phyloP scores from a whole-genome alignment of 2,797 vertebrate genomes.

The Danio jaintianensis region DNA sequence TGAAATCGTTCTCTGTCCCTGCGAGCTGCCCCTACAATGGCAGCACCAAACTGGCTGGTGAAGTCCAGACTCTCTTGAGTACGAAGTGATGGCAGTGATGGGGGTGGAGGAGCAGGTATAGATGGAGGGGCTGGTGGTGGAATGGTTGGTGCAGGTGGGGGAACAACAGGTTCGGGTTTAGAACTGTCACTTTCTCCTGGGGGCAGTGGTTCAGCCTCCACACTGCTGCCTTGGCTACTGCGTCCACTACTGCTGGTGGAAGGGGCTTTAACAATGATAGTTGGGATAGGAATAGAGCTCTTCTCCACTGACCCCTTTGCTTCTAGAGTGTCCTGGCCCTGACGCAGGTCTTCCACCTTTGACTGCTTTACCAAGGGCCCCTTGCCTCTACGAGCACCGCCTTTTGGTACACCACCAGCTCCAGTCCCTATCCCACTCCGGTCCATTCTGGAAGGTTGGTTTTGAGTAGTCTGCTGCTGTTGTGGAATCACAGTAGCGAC shows the following conservation, averaged over 20 bases:
- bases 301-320: constrained; percentile 84
- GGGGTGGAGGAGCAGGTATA: constrained; percentile 72
- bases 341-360: constrained; percentile 86
- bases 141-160: constrained; percentile 74
- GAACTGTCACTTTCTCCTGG: constrained; percentile 76
- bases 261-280: constrained; percentile 93
- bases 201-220: constrained; percentile 83
- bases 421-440: constrained; percentile 71
- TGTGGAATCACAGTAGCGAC: constrained; percentile 79
- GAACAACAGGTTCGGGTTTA: constrained; percentile 71
- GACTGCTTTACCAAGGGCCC: constrained; percentile 92
- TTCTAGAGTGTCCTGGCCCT: constrained; percentile 76
- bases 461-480: constrained; percentile 79
- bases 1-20: constrained; percentile 84
- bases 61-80: constrained; percentile 85
- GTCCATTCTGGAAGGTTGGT: constrained; percentile 75
- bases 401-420: constrained; percentile 71
- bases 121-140: constrained; percentile 83
- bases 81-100: constrained; percentile 75
- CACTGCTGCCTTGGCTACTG: constrained; percentile 94
- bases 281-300: constrained; percentile 92
- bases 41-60: constrained; percentile 90
- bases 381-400: constrained; percentile 83
- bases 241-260: constrained; percentile 95
- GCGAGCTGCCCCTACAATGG: constrained; percentile 82